Conservation (phyloP, 2,113 vertebrate genomes). For the Ondatra zibethicus region DNA sequence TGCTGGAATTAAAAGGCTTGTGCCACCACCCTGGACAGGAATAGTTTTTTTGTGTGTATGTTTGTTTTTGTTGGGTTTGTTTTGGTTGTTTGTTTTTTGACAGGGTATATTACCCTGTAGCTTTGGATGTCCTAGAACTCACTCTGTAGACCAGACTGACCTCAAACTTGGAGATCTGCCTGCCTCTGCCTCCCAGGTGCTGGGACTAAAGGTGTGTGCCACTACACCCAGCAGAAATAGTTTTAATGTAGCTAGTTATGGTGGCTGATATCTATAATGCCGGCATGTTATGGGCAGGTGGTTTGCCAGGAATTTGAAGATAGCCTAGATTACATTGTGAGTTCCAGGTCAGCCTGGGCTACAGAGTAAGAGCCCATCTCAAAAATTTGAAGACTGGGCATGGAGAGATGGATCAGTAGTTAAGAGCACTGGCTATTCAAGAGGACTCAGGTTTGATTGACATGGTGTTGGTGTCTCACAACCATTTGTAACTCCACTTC, state of each 20-base stretch:
- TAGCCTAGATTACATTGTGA: neutral
- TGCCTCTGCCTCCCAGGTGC: neutral
- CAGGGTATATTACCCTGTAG: neutral
- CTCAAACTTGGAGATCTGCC: neutral
- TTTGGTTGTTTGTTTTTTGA: neutral
- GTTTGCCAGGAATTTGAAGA: neutral
- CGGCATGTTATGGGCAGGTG: neutral
- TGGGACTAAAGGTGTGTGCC: neutral
- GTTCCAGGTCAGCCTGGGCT: neutral
- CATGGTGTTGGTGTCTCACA: neutral
- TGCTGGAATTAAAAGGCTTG: neutral
- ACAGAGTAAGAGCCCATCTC: neutral
- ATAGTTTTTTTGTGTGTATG: neutral
- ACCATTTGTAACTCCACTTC: neutral
- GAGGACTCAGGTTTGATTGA: neutral
- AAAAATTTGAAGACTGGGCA: neutral
- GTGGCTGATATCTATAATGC: neutral
- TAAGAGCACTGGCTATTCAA: neutral
- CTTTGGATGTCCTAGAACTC: neutral
- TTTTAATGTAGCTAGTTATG: neutral
- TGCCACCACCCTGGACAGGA: too few species aligned
- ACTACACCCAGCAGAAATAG: neutral
- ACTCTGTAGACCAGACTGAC: neutral
- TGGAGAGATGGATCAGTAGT: neutral
- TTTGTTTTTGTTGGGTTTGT: neutral